Evolutionary conservation across 2,113 vertebrate genomes (phyloP), one percentile per base, ranked within the genome.

Genomic region (Phalacrocorax aristotelis): DNA sequence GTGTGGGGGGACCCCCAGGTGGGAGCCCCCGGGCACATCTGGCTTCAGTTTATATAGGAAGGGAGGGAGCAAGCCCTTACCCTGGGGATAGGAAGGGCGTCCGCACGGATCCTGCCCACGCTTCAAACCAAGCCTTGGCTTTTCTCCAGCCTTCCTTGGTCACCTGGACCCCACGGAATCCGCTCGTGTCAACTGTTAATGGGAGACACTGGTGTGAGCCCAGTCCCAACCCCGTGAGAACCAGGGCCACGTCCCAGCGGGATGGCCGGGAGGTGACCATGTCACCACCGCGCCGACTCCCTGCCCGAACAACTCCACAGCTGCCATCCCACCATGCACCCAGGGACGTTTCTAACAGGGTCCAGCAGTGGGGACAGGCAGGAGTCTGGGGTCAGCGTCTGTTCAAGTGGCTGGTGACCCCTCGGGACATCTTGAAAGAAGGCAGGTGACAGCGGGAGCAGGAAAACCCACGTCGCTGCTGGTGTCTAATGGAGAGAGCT

Each of bases 181-280:
- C 7, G 0, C 51, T 76, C 30, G 0, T 3, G 15, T 23, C 72
- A 74, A 54, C 96, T 87, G 94, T 1, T 17, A 13, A 29, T 6
- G 36, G n/a, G 34, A 93, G 44, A 93, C 69, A 65, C 22, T 3
- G 32, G 79, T 23, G 80, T 75, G 34, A 91, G 87, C 40, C 89
- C 40, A 2, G 17, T 15, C 26, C 25, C 48, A 38, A 64, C 36
- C 36, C 2, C 0, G 57, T 7, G 32, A 74, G 55, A 9, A 7
- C 19, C 0, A 1, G 38, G 21, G n/a, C 5, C 0, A 7, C 7
- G 18, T 8, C 34, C 49, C 68, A 9, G 1, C 0, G 5, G 66
- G 66, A 7, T 2, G 26, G 26, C 18, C 1, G 1, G 42, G 72
- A 51, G 16, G 57, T 60, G 77, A 25, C 40, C 0, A 5, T 14